Conservation (phyloP, 1,140 invertebrate species). For the Trypoxylus dichotomus region DNA sequence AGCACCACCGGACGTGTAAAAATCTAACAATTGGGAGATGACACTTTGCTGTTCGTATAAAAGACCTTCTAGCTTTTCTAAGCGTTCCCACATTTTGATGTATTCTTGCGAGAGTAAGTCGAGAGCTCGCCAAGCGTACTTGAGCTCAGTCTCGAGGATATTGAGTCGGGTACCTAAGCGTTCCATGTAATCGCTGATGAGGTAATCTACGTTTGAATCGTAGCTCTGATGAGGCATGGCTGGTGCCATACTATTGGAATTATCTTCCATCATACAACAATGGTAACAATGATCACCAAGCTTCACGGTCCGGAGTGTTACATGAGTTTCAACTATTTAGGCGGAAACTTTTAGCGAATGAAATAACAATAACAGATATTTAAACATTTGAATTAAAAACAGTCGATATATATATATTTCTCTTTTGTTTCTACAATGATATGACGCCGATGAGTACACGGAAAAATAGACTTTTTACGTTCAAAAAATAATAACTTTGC, state of each 20-base stretch:
- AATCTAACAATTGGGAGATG: slow-evolving; percentile 84
- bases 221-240: slow-evolving; percentile 44
- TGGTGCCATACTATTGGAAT: slow-evolving; percentile 46
- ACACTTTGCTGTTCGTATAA: slow-evolving; percentile 88
- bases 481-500: not conserved
- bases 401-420: not conserved
- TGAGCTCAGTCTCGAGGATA: slow-evolving; percentile 85
- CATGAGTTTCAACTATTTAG: not conserved
- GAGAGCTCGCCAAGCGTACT: slow-evolving; percentile 88
- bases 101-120: slow-evolving; percentile 90
- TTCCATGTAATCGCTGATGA: slow-evolving; percentile 87
- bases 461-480: not conserved
- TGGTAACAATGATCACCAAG: not conserved
- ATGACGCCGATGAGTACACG: not conserved
- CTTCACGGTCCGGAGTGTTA: not conserved
- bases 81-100: slow-evolving; percentile 89
- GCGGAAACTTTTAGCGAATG: not conserved
- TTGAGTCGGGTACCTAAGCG: slow-evolving; percentile 80
- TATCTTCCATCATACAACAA: slow-evolving; percentile 33
- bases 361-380: slow-evolving; percentile 6
- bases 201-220: slow-evolving; percentile 63
- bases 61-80: slow-evolving; percentile 88
- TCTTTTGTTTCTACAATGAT: slow-evolving; percentile 1
- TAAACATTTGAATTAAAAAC: slow-evolving; percentile 22
- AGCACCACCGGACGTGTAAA: slow-evolving; percentile 60